These are phyloP conservation scores for Phaethornis superciliosus DNA, from an alignment of 2,113 vertebrate species.

Conservation along the genomic window DNA sequence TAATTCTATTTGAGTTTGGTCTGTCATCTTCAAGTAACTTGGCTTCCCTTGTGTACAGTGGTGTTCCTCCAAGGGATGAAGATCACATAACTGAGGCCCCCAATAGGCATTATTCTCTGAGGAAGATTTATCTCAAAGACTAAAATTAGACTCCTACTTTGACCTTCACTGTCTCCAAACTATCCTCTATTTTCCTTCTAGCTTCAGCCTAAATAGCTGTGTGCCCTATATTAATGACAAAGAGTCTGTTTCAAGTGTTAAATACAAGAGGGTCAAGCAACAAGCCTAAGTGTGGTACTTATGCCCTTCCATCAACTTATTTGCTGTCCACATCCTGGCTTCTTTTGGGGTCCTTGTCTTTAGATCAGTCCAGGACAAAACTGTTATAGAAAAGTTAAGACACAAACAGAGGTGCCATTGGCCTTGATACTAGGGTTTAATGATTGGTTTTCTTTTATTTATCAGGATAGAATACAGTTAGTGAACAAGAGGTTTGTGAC, in stretches of 20 bases:
- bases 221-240: not conserved
- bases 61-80: not conserved
- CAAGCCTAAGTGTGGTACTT: fast-evolving
- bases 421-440: not conserved
- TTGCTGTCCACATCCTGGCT: not conserved
- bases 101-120: not conserved
- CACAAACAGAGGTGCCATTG: not conserved
- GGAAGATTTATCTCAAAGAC: not conserved
- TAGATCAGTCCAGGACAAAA: not conserved
- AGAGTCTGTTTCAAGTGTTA: not conserved
- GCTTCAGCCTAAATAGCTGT: not conserved
- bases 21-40: not conserved
- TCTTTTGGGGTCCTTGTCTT: not conserved
- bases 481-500: not conserved
- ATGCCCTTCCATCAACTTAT: not conserved
- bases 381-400: not conserved
- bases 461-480: not conserved
- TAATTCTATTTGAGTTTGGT: not conserved
- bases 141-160: not conserved
- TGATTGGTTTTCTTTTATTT: not conserved
- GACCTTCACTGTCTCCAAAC: not conserved
- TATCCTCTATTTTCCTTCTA: not conserved
- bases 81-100: not conserved
- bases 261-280: not conserved
- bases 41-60: not conserved